Percentiles rank a stretch among this genome's conserved stretches.
These are phyloP conservation scores for Argyresthia goedartella DNA, from an alignment of 2,888 invertebrate species.

Conservation along the genomic window DNA sequence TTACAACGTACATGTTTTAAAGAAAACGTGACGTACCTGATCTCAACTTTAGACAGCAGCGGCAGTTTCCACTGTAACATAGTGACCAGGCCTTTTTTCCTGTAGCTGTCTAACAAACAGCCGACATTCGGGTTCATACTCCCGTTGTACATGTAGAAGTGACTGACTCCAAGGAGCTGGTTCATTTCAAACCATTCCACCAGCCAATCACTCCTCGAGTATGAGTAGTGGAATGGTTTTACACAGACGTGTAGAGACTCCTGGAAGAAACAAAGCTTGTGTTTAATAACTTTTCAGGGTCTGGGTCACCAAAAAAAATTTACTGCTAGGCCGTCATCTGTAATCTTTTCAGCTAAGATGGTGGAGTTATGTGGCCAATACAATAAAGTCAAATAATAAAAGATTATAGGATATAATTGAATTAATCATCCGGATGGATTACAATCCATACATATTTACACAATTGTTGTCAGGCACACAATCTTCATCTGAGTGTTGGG, in stretches of 20 bases:
- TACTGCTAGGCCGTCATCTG: too few relatives aligned
- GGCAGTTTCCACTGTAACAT: conserved; percentile 88
- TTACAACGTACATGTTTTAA: too few relatives aligned
- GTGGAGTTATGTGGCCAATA: too few relatives aligned
- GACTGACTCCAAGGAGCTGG: conserved; percentile 83
- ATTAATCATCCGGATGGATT: too few relatives aligned
- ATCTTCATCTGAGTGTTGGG: too few relatives aligned
- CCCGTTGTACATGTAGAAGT: conserved; percentile 93
- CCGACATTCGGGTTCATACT: conserved; percentile 84
- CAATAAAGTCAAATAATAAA: too few relatives aligned
- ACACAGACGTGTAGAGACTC: conserved; percentile 85
- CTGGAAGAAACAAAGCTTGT: conserved; percentile 24
- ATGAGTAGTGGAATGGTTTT: conserved; percentile 91
- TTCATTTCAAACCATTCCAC: conserved; percentile 93
- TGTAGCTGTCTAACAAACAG: conserved; percentile 81
- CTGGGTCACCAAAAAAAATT: neutral
- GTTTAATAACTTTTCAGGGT: conserved; percentile 2
- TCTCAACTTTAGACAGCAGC: conserved; percentile 87
- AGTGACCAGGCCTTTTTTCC: conserved; percentile 75
- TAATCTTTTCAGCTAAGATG: too few relatives aligned
- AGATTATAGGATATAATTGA: too few relatives aligned
- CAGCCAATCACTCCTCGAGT: conserved; percentile 85
- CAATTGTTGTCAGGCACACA: too few relatives aligned
- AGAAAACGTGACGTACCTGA: conserved; percentile 43
- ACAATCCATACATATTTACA: too few relatives aligned